Evolutionary conservation across 2,797 vertebrate genomes (phyloP), one percentile per base, ranked within the genome.

Genomic region (Phrynocephalus guinanensis): DNA sequence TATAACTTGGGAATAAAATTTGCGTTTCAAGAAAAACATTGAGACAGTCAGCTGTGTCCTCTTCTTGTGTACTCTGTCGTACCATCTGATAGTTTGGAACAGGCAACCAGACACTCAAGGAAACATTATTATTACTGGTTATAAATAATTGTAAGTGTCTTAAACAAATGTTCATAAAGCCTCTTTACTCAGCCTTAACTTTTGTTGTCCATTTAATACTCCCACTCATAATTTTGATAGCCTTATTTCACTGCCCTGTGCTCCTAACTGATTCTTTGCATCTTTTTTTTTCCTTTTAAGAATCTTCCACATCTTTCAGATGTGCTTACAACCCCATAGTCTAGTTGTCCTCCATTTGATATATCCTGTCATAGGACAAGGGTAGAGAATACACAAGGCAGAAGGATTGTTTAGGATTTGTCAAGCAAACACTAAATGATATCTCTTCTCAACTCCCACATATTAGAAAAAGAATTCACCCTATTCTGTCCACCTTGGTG

Each of bases 1-100:
- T 86, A 16, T 68, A 11, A 77, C 60, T 76, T 83, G 48, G 86
- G 52, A 86, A 85, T 60, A 79, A 63, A 8, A 85, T 44, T 30
- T 16, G 0, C 10, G 66, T 0, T 87, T 80, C 30, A 87, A 87
- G 77, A 71, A 71, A 67, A 28, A 0, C 24, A 76, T n/a, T 48
- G 10, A 38, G 0, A 2, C 9, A 63, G 22, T 44, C 28, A 20
- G 20, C 9, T 88, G 26, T 33, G 77, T 73, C 13, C 22, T 84
- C 24, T 33, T 66, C 63, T 22, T 50, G 22, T 84, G 26, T 28
- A 77, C 76, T 77, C 33, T 82, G 24, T 44, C 22, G 50, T 50
- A 38, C 48, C 20, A 67, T 44, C 48, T 83, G 38, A 77, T 22
- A 38, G 10, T 13, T 48, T 8, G 70, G 38, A 66, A 24, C n/a